Evolutionary conservation across 1,140 invertebrate genomes (phyloP).

Genomic region (Heliconius eleuchia): DNA sequence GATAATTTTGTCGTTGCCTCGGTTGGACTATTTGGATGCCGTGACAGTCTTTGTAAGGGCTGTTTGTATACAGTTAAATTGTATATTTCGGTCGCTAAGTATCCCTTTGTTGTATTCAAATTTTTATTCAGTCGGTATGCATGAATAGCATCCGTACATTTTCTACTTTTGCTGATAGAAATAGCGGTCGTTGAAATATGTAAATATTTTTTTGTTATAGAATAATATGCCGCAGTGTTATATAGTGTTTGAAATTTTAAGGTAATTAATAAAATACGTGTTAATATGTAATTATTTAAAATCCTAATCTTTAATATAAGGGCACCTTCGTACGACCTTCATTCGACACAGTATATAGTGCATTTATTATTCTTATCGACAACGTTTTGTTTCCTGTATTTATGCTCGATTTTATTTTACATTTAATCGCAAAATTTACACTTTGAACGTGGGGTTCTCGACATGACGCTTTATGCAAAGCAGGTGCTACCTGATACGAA

Average conservation of each 20-base stretch:
- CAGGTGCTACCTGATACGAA: slow-evolving; percentile 78
- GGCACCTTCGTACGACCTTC: slow-evolving; percentile 66
- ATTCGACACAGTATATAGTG: slow-evolving; percentile 50
- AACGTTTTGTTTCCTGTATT: slow-evolving; percentile 64
- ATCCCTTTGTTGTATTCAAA: slow-evolving; percentile 36
- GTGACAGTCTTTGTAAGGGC: slow-evolving; percentile 62
- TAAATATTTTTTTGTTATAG: slow-evolving; percentile 30
- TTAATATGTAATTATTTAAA: slow-evolving; percentile 27
- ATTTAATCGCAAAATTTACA: slow-evolving; percentile 80
- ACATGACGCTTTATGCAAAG: slow-evolving; percentile 79
- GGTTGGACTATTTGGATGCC: slow-evolving; percentile 69
- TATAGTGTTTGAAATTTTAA: background rate
- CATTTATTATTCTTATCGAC: slow-evolving; percentile 69
- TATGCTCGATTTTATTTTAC: slow-evolving; percentile 68
- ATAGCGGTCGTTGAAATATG: slow-evolving; percentile 35
- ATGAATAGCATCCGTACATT: slow-evolving; percentile 35
- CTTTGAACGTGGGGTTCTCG: slow-evolving; percentile 73
- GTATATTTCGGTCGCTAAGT: slow-evolving; percentile 36
- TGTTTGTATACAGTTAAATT: slow-evolving; percentile 48
- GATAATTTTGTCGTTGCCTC: slow-evolving; percentile 75
- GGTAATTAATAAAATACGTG: no score
- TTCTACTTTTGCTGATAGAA: slow-evolving; percentile 24
- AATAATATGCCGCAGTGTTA: background rate
- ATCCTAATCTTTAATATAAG: slow-evolving; percentile 51
- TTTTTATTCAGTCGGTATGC: slow-evolving; percentile 32